Base-by-base conservation (phyloP, 2,113 vertebrate genomes). In the Crocuta crocuta region DNA sequence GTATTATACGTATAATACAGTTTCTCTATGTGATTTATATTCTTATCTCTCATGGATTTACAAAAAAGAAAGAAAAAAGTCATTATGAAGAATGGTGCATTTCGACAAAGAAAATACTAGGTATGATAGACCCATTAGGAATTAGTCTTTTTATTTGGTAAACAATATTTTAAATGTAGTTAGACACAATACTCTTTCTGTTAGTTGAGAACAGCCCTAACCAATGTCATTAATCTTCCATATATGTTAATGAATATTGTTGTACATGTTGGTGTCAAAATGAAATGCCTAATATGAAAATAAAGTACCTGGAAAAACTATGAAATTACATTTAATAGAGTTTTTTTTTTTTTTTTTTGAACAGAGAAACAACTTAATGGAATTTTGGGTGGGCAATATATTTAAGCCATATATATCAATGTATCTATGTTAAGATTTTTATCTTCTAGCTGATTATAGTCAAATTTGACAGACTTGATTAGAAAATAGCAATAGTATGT, bases 41-140 rank as follows among this genome's bases (percentile, higher is more conserved):
- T 87, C 31, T 89, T 86, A 71, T 35, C 10, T 55, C 3, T 33
- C 21, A 66, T 48, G n/a, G 7, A 19, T 24, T 86, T 86, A 23
- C 31, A 26, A 31, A 80, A 82, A 43, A n/a, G 12, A 35, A 53
- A 80, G 35, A 43, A 7, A 63, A 63, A 63, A 53, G 24, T 76
- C 31, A 63, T 70, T 76, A 43, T 70, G 48, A 90, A 90, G 88
- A 97, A 8, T 39, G 95, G 1, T 13, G 15, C 10, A 70, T 28
- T 96, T 83, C 76, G 86, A 85, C 10, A 94, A 92, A 94, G 80
- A 95, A 87, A 89, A 76, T 53, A 80, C 1, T n/a, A 73, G 11
- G 0, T 95, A 50, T 80, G 26, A 87, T 16, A 79, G 15, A 89
- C 4, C 24, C 6, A 16, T 45, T 85, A 82, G 61, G n/a, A 89